Evolutionary conservation across 1,140 invertebrate species (phyloP), one percentile per base, ranked within the genome.

Genomic region (Leptopilina clavipes): DNA sequence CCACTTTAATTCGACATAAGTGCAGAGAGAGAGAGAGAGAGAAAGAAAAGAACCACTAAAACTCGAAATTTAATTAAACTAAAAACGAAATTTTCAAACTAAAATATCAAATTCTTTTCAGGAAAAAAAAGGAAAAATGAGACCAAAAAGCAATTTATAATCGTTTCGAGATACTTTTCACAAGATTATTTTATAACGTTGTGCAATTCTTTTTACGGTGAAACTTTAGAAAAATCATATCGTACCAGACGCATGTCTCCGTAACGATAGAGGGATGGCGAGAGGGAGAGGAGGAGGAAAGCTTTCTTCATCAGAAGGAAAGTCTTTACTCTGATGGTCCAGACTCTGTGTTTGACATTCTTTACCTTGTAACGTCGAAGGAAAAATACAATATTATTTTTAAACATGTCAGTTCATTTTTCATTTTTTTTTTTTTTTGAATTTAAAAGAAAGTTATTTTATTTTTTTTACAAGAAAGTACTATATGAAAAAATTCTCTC

Each of bases 311-410:
- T 52, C 48, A 52, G 48, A 52, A 52, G 14, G 48, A 7, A 52
- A 40, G 14, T 52, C 48, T 52, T 52, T 17, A 52, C 48, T 52
- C 48, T 5, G 48, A n/a, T 52, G 14, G 48, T 40, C 48, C 48
- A 52, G 48, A 52, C 48, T 52, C 48, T 52, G 48, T 52, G n/a
- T 17, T 17, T 52, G 48, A 52, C 48, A 52, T 52, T 52, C 48
- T 52, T 52, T 17, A 52, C 48, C n/a, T 52, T 52, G 17, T 17
- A 52, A 52, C 48, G n/a, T 52, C 2, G 25, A 3, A 52, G 17
- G 48, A 52, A 52, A 52, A 52, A 52, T n/a, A 52, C 48, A 17
- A n/a, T 52, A 52, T 52, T 52, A 52, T 52, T 52, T 52, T 52
- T 52, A 52, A 52, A 17, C 48, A 52, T 17, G 14, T 17, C n/a